phyloP scores from a whole-genome alignment of 2,888 invertebrate species.

The Pristionchus entomophagus region DNA sequence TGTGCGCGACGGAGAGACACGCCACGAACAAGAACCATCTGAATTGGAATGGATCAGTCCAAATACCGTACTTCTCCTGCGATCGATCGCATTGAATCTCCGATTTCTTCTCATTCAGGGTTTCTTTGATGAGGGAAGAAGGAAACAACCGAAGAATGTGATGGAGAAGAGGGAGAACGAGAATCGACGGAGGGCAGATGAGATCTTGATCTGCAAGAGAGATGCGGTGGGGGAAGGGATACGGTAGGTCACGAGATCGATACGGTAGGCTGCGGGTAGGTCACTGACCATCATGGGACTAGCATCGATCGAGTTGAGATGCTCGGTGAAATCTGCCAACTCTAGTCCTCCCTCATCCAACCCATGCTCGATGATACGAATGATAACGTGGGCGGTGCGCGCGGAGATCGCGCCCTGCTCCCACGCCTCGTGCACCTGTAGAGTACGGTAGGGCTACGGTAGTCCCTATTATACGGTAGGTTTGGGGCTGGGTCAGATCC shows the following conservation, averaged over 20 bases:
- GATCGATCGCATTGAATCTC: slow-evolving; percentile 27
- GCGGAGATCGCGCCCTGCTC: slow-evolving; percentile 52
- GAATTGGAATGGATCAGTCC: not conserved
- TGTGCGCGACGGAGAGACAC: not conserved
- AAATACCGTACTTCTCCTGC: not conserved
- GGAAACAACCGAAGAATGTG: slow-evolving; percentile 31
- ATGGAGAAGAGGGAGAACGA: too few species aligned
- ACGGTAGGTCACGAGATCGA: too few species aligned
- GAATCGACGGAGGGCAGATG: too few species aligned
- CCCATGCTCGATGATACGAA: slow-evolving; percentile 55
- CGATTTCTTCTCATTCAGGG: not conserved
- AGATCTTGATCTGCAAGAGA: not conserved
- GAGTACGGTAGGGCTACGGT: not conserved
- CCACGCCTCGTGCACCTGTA: slow-evolving; percentile 53
- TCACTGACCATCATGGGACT: slow-evolving; percentile 7
- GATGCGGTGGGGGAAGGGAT: too few species aligned
- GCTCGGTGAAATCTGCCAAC: slow-evolving; percentile 45
- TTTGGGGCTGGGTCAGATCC: too few species aligned
- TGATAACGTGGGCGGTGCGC: slow-evolving; percentile 50
- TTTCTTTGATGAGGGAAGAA: not conserved
- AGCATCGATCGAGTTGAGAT: slow-evolving; percentile 44
- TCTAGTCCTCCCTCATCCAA: slow-evolving; percentile 54
- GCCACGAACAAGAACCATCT: slow-evolving; percentile 41
- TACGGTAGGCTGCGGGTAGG: too few species aligned
- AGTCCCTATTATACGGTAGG: not conserved